These are phyloP conservation scores for Clusia tigrina DNA, from an alignment of 2,888 invertebrate genomes.

Conservation along the genomic window DNA sequence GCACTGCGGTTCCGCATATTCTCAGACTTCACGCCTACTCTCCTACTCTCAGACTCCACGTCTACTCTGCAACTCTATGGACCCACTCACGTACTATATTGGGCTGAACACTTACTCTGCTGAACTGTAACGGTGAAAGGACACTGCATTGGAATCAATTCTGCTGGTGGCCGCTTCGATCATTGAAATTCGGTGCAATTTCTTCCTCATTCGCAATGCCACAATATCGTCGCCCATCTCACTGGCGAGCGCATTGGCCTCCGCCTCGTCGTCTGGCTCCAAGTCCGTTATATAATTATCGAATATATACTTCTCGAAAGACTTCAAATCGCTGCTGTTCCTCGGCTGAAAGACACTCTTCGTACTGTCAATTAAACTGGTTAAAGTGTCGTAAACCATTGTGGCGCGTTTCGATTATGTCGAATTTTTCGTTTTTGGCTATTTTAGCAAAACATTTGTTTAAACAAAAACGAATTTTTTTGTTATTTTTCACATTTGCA, in stretches of 20 bases:
- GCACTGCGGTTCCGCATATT: too few species aligned
- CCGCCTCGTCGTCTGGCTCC: slow-evolving; percentile 25
- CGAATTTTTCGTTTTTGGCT: too few species aligned
- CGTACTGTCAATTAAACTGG: slow-evolving; percentile 40
- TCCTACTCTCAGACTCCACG: too few species aligned
- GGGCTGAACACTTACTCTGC: slow-evolving; percentile 38
- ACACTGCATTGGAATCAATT: neutral
- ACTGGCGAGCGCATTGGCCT: neutral
- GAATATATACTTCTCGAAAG: slow-evolving; percentile 40
- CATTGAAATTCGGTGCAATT: slow-evolving; percentile 43
- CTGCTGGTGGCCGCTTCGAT: slow-evolving; percentile 38
- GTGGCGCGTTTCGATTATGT: too few species aligned
- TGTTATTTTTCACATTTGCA: too few species aligned
- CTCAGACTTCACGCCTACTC: too few species aligned
- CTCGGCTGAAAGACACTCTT: slow-evolving; percentile 42
- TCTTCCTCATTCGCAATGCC: slow-evolving; percentile 28
- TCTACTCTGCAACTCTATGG: too few species aligned
- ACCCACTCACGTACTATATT: too few species aligned
- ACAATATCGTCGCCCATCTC: slow-evolving; percentile 5
- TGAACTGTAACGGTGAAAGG: slow-evolving; percentile 28
- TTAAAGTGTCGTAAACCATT: slow-evolving; percentile 42
- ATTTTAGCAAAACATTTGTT: too few species aligned
- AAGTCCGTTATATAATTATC: slow-evolving; percentile 38
- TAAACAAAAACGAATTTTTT: neutral
- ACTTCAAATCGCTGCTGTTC: slow-evolving; percentile 38